These are phyloP conservation scores for Cantharis nigra DNA, from an alignment of 2,888 invertebrate genomes.

Conservation along the genomic window DNA sequence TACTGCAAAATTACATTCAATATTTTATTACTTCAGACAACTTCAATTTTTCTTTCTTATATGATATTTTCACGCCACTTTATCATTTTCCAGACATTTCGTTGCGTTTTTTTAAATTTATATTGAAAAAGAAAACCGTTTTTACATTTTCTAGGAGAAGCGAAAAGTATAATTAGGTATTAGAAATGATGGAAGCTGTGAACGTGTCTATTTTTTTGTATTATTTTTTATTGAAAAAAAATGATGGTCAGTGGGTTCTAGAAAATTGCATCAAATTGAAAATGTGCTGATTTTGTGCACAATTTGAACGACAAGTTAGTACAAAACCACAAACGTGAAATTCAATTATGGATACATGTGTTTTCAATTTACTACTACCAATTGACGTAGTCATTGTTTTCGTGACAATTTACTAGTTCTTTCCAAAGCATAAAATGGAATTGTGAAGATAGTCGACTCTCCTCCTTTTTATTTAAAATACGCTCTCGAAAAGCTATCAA, in stretches of 20 bases:
- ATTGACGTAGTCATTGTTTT: constrained; percentile 40
- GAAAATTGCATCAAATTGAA: constrained; percentile 26
- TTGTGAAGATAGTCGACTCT: not conserved
- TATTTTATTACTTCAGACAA: constrained; percentile 15
- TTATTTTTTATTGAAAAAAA: not conserved
- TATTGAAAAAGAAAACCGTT: not conserved
- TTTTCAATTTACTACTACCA: constrained; percentile 36
- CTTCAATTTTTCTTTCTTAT: constrained; percentile 6
- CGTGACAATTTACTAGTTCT: constrained; percentile 37
- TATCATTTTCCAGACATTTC: not conserved
- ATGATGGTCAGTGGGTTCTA: not conserved
- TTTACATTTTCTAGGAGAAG: not conserved
- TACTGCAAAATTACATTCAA: constrained; percentile 8
- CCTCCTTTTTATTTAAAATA: constrained; percentile 9
- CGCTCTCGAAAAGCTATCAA: constrained; percentile 34
- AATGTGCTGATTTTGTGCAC: constrained; percentile 48
- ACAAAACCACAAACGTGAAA: constrained; percentile 46
- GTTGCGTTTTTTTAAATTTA: not conserved
- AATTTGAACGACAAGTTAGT: constrained; percentile 45
- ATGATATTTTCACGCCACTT: not conserved
- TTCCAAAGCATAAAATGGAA: constrained; percentile 17
- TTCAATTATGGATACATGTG: constrained; percentile 43
- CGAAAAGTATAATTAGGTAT: not conserved
- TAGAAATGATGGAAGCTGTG: not conserved
- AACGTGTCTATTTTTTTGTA: not conserved